A percentile compares a stretch with the other conserved stretches of the same genome.
Conservation (phyloP, 2,797 vertebrate genomes). For the Iguana delicatissima region DNA sequence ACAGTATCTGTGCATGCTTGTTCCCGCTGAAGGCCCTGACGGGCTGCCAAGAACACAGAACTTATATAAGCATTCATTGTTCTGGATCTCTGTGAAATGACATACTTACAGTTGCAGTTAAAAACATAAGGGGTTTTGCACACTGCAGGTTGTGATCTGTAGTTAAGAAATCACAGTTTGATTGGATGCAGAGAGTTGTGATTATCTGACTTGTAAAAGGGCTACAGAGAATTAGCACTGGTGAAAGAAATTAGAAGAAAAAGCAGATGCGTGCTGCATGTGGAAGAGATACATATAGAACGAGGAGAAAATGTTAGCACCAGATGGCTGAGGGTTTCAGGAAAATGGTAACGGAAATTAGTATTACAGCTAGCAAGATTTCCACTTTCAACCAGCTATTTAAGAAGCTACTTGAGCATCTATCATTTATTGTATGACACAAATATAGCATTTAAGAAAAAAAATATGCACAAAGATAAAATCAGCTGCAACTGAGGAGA, state of each 20-base stretch:
- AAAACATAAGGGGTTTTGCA: background rate
- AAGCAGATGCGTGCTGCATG: background rate
- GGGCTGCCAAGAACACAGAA: background rate
- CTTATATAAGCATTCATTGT: background rate
- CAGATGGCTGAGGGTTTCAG: background rate
- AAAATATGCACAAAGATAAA: background rate
- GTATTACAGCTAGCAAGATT: background rate
- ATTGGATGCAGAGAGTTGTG: background rate
- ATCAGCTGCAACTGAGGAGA: background rate
- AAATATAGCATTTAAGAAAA: background rate
- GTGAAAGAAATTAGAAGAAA: background rate
- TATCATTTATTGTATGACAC: background rate
- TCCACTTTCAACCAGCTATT: background rate
- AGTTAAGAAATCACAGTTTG: background rate
- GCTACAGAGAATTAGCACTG: background rate
- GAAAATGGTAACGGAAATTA: background rate
- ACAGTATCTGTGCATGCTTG: background rate
- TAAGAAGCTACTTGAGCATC: background rate
- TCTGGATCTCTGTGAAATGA: background rate
- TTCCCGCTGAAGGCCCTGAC: background rate
- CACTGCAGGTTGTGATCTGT: background rate
- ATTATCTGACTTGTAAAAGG: background rate
- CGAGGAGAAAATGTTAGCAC: background rate
- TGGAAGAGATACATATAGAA: background rate
- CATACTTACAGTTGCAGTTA: background rate